Evolutionary conservation across 2,888 invertebrate genomes (phyloP).

Genomic region (Petrolisthes manimaculis): DNA sequence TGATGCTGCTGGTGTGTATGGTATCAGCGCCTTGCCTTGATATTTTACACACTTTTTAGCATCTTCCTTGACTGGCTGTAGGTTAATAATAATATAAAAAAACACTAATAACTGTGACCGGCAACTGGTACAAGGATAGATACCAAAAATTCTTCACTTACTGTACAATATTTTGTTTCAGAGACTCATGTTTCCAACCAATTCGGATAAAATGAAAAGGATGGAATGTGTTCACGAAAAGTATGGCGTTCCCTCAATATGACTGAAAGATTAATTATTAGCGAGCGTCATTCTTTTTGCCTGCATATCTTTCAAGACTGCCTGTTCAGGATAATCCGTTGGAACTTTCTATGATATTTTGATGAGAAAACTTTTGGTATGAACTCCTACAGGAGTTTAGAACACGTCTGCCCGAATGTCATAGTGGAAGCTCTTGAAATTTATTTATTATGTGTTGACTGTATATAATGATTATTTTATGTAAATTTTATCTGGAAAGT

Average conservation of each 20-base stretch:
- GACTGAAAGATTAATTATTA: constrained; percentile 36
- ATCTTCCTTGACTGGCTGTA: constrained; percentile 1
- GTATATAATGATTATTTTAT: constrained; percentile 63
- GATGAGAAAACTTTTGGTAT: constrained; percentile 27
- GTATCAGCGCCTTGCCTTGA: not conserved
- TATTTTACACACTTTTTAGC: not conserved
- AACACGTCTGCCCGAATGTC: constrained; percentile 51
- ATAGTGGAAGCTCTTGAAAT: constrained; percentile 52
- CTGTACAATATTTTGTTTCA: not conserved
- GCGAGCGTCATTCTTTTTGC: constrained; percentile 10
- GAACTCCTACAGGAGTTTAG: constrained; percentile 27
- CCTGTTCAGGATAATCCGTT: constrained; percentile 55
- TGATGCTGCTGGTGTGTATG: constrained; percentile 7
- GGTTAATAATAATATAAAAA: too few species aligned
- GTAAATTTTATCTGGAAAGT: constrained; percentile 64
- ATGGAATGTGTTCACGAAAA: constrained; percentile 25
- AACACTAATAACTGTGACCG: too few species aligned
- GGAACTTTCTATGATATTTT: constrained; percentile 47
- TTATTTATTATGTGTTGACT: constrained; percentile 63
- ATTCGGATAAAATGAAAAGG: constrained; percentile 30
- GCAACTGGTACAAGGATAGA: not conserved
- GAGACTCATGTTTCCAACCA: constrained; percentile 23
- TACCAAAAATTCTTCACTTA: constrained; percentile 24
- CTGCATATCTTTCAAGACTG: constrained; percentile 44
- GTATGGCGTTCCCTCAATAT: constrained; percentile 14